These are phyloP conservation scores for Hydrozoanthus tunicans DNA, from an alignment of 64 coral and sea anemone genomes.

Conservation along the genomic window DNA sequence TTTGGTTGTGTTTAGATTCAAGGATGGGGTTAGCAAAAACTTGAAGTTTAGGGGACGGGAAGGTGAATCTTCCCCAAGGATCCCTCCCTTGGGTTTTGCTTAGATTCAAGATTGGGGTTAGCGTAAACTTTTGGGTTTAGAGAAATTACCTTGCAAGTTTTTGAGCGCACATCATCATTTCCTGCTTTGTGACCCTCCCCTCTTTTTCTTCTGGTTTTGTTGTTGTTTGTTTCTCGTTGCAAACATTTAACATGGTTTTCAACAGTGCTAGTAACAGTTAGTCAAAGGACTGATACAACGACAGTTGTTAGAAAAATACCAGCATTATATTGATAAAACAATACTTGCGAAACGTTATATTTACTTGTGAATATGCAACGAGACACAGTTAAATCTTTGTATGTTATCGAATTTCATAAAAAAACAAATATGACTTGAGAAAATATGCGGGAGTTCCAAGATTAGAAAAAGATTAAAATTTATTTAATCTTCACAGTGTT, in stretches of 20 bases:
- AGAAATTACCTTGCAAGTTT: conserved; percentile 68
- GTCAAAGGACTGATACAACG: not conserved
- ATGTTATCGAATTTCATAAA: too few relatives aligned
- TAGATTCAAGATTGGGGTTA: not conserved
- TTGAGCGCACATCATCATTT: conserved; percentile 56
- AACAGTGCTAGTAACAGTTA: conserved; percentile 1
- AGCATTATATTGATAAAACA: not conserved
- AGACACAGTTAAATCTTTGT: too few relatives aligned
- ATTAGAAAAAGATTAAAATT: too few relatives aligned
- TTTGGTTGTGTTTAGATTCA: too few relatives aligned
- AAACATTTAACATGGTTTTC: conserved; percentile 24
- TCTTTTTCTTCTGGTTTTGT: not conserved
- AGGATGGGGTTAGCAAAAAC: too few relatives aligned
- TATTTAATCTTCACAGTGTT: too few relatives aligned
- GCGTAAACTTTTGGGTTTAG: not conserved
- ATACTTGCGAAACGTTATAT: not conserved
- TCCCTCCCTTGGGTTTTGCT: not conserved
- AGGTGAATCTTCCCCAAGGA: too few relatives aligned
- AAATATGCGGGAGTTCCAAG: too few relatives aligned
- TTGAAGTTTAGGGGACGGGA: too few relatives aligned
- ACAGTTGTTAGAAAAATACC: not conserved
- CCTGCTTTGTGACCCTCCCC: not conserved
- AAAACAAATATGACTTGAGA: too few relatives aligned
- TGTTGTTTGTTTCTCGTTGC: conserved; percentile 14
- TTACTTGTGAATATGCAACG: too few relatives aligned